phyloP scores from a whole-genome alignment of 2,113 vertebrate species.

The Cynopterus brachyotis region DNA sequence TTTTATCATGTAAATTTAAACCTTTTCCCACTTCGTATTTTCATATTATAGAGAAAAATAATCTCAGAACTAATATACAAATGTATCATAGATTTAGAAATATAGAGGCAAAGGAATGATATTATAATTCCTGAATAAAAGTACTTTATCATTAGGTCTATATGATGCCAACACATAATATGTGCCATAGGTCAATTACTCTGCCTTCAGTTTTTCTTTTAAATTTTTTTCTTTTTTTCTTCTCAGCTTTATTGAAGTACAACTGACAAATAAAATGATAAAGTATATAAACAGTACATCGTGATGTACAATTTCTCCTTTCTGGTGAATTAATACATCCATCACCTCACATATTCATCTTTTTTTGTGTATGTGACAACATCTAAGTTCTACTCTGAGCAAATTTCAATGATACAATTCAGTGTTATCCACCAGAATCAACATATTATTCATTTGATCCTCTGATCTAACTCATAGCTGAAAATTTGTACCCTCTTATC shows the following conservation, averaged over 20 bases:
- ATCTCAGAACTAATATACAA: background rate
- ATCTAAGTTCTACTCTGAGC: background rate
- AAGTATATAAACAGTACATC: background rate
- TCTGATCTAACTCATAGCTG: background rate
- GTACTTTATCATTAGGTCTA: background rate
- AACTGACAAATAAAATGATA: background rate
- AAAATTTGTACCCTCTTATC: background rate
- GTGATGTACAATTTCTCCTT: background rate
- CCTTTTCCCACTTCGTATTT: background rate
- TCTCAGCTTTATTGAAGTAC: background rate
- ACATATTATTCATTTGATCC: background rate
- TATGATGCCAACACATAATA: background rate
- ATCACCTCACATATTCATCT: background rate
- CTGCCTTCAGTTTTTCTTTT: background rate
- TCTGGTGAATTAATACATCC: background rate
- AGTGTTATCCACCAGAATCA: background rate
- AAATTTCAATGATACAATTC: background rate
- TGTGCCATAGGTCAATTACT: background rate
- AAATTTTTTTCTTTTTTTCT: background rate
- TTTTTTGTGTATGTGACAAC: background rate
- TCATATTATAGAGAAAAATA: background rate
- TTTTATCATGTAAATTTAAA: background rate
- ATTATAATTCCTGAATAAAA: background rate
- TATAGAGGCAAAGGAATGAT: background rate
- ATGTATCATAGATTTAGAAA: background rate